Evolutionary conservation across 2,113 vertebrate genomes (phyloP), one percentile per base, ranked within the genome.

Genomic region (Rhinoptilus africanus): DNA sequence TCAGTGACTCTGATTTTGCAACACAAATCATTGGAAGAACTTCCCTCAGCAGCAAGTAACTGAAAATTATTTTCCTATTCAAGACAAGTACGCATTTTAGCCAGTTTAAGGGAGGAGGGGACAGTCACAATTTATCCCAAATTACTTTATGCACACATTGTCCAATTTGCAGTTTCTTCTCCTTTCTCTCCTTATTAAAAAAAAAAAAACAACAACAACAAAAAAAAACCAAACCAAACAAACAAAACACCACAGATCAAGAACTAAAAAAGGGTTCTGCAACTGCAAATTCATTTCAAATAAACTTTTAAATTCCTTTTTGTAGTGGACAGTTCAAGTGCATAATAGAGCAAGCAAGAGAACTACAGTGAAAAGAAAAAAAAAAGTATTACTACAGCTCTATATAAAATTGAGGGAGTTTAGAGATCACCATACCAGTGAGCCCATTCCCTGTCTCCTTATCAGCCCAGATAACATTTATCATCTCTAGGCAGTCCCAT

Each of bases 11-110:
- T 86, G 77, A 76, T 93, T 92, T 85, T 93, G 78, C 57, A 93
- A 95, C 45, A 76, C 48, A 62, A 60, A 85, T 68, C 30, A 73
- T 81, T n/a, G 87, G 41, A 94, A 90, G 79, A 93, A 89, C 35
- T 89, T 93, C 47, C 48, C 87, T 89, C 81, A 74, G 41, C 68
- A 93, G 66, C 50, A 87, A 92, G 60, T 68, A 89, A 92, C 83
- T 68, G 35, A 12, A 91, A 84, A 66, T 43, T 89, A 75, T 62
- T 92, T 82, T 76, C 62, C 73, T 73, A 57, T 82, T 94, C 53
- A 87, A 83, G 81, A 89, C 22, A 74, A 87, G 59, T 30, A 66
- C 82, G 57, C 41, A 74, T 62, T 93, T 89, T 39, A 89, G 69
- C 23, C 75, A 73, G 18, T 56, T 85, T 63, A 87, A 95, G 66